A percentile compares a stretch with the other conserved stretches of the same genome.
These are phyloP conservation scores for Leucophenga maculata DNA, from an alignment of 2,888 invertebrate species.

Conservation along the genomic window DNA sequence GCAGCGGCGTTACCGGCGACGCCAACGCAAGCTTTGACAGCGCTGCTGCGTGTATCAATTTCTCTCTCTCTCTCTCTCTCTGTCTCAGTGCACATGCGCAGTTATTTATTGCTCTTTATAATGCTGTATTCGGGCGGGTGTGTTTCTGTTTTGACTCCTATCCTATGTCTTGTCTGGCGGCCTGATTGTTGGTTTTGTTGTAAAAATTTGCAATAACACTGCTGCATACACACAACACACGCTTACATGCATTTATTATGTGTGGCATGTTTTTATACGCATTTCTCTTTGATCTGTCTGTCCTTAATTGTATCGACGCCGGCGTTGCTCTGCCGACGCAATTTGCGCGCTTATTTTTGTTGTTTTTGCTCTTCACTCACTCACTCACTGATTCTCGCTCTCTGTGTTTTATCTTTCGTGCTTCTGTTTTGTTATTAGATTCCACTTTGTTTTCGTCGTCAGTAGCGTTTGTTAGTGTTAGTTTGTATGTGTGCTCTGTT, in stretches of 20 bases:
- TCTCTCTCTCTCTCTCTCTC: slow-evolving; percentile 23
- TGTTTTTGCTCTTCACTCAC: background rate
- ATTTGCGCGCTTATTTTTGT: background rate
- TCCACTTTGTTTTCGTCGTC: slow-evolving; percentile 61
- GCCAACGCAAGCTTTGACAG: slow-evolving; percentile 7
- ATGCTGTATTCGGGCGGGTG: slow-evolving; percentile 2
- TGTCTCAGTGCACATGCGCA: slow-evolving; percentile 42
- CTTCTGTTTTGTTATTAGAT: slow-evolving; percentile 55
- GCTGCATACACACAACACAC: background rate
- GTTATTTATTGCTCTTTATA: slow-evolving; percentile 25
- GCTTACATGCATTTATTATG: slow-evolving; percentile 23
- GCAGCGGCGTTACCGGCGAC: too few species aligned
- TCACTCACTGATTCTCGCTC: background rate
- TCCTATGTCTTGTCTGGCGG: slow-evolving; percentile 48
- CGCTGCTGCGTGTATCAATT: slow-evolving; percentile 36
- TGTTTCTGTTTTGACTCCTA: slow-evolving; percentile 45
- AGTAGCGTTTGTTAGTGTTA: slow-evolving; percentile 42
- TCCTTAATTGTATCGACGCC: slow-evolving; percentile 49
- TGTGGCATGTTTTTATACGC: slow-evolving; percentile 58
- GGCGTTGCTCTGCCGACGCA: slow-evolving; percentile 23
- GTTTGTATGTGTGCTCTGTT: slow-evolving; percentile 19
- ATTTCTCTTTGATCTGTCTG: slow-evolving; percentile 58
- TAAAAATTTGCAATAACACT: slow-evolving; percentile 4
- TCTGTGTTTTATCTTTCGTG: background rate
- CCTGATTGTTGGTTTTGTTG: slow-evolving; percentile 23